Conservation (phyloP, 2,888 invertebrate genomes). For the Megalurothrips usitatus region DNA sequence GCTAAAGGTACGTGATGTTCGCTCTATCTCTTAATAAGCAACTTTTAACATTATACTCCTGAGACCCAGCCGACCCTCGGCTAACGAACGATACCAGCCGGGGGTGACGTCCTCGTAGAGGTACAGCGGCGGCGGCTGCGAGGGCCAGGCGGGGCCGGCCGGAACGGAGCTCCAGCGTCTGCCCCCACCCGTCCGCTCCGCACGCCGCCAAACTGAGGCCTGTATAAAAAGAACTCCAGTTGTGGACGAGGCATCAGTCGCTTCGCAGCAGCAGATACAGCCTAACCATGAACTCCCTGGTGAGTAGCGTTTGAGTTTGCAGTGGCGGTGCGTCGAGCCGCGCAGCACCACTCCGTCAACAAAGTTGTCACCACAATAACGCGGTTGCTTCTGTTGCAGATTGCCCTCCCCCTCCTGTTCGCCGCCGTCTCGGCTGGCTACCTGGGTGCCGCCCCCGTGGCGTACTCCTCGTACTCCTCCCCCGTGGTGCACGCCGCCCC, state of each 20-base stretch:
- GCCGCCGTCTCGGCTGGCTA: constrained; percentile 44
- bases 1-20: no score
- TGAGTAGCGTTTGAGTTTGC: background rate
- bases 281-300: constrained; percentile 7
- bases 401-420: constrained; percentile 46
- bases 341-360: background rate
- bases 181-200: background rate
- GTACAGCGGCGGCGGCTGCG: no score
- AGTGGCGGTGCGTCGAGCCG: background rate
- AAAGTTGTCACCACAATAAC: background rate
- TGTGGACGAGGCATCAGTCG: background rate
- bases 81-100: no score
- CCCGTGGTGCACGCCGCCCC: constrained; percentile 42
- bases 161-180: background rate
- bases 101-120: no score
- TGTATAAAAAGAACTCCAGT: background rate
- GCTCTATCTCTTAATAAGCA: no score
- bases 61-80: no score
- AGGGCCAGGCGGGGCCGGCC: background rate
- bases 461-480: constrained; percentile 42
- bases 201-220: background rate
- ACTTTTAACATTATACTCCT: no score
- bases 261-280: background rate
- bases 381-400: constrained; percentile 32
- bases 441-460: constrained; percentile 43